Evolutionary conservation across 2,888 invertebrate genomes (phyloP).

Genomic region (Andrena praecox): DNA sequence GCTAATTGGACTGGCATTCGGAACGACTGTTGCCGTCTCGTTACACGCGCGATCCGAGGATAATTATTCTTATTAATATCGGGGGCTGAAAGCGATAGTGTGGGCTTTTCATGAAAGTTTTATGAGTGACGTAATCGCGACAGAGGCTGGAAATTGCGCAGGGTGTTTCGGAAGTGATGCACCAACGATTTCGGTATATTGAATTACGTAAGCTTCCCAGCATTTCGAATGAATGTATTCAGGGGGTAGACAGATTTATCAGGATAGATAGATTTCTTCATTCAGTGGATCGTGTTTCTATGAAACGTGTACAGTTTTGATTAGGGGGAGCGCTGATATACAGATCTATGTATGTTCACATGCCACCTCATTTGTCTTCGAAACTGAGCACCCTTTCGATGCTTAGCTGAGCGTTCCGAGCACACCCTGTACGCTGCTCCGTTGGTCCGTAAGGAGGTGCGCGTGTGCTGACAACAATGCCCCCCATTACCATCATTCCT

Average conservation of each 20-base stretch:
- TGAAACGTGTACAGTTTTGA: too few species aligned
- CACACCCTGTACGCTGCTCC: too few species aligned
- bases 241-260: too few species aligned
- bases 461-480: constrained; percentile 26
- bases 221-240: too few species aligned
- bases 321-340: too few species aligned
- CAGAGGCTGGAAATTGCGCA: background rate
- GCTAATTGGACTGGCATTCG: constrained; percentile 26
- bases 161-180: background rate
- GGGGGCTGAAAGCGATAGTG: background rate
- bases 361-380: background rate
- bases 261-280: background rate
- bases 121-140: background rate
- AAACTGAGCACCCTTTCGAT: background rate
- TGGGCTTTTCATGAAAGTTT: background rate
- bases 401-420: background rate
- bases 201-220: background rate
- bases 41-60: background rate
- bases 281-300: background rate
- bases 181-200: background rate
- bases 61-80: constrained; percentile 16
- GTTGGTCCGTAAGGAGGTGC: background rate
- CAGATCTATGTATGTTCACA: too few species aligned
- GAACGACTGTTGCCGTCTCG: background rate
- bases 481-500: constrained; percentile 33